phyloP scores from a whole-genome alignment of 2,113 vertebrate genomes.

The Glareola pratincola region DNA sequence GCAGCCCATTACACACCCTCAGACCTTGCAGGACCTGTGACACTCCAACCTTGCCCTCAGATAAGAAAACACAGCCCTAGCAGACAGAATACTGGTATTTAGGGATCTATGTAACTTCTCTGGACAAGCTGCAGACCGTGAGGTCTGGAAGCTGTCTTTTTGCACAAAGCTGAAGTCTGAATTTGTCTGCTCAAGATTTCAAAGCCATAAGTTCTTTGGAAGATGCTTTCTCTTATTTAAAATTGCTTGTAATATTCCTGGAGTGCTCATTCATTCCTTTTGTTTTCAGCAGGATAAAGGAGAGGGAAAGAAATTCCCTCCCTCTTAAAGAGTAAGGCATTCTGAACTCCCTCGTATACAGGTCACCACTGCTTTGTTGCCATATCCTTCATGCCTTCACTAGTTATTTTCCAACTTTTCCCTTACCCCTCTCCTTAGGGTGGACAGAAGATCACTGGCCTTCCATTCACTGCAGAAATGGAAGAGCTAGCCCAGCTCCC shows the following conservation, averaged over 20 bases:
- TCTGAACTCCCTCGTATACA: neutral
- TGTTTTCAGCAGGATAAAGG: neutral
- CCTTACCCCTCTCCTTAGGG: neutral
- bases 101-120: neutral
- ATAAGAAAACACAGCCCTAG: neutral
- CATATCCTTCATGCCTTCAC: neutral
- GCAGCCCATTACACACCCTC: neutral
- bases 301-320: neutral
- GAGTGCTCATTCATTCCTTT: neutral
- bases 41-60: neutral
- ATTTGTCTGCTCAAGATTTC: neutral
- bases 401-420: neutral
- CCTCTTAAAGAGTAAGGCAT: neutral
- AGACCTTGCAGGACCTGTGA: neutral
- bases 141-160: neutral
- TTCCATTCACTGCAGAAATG: neutral
- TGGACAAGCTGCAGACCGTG: neutral
- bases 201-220: neutral
- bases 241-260: neutral
- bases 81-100: neutral
- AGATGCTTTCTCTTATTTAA: neutral
- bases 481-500: neutral
- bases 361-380: neutral
- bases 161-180: neutral
- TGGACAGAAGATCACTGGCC: neutral